Evolutionary conservation across 2,888 invertebrate species (phyloP).

Genomic region (Bedellia somnulentella): DNA sequence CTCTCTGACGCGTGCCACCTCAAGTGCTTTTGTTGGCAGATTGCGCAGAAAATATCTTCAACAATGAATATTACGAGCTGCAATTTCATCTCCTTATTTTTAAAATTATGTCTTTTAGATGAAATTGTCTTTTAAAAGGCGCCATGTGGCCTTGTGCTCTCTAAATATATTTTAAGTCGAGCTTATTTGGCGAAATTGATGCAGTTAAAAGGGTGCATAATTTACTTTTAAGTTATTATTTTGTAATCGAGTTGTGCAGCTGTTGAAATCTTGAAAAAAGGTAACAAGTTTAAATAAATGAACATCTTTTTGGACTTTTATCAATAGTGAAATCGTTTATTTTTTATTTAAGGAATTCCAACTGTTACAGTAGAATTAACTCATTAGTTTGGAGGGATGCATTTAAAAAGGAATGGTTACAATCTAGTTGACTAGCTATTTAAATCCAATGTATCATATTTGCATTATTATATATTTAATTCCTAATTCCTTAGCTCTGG

Average conservation of each 20-base stretch:
- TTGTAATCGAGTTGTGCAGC: conserved; percentile 52
- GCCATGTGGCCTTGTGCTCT: conserved; percentile 41
- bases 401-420: no score
- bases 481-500: no score
- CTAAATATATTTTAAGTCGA: conserved; percentile 33
- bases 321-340: no score
- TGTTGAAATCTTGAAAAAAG: no score
- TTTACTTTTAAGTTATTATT: conserved; percentile 53
- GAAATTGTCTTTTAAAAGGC: conserved; percentile 39
- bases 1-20: conserved; percentile 32
- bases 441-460: no score
- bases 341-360: no score
- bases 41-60: conserved; percentile 8
- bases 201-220: conserved; percentile 58
- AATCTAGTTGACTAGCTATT: no score
- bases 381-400: no score
- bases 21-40: conserved; percentile 30
- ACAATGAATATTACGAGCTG: conserved; percentile 21
- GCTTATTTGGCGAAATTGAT: conserved; percentile 49
- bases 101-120: conserved; percentile 9
- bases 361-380: no score
- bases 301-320: conserved; percentile 20
- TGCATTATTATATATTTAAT: no score
- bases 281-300: conserved; percentile 26
- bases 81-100: conserved; percentile 20